Conservation (phyloP, 2,797 vertebrate species). For the Ciconia nigra region DNA sequence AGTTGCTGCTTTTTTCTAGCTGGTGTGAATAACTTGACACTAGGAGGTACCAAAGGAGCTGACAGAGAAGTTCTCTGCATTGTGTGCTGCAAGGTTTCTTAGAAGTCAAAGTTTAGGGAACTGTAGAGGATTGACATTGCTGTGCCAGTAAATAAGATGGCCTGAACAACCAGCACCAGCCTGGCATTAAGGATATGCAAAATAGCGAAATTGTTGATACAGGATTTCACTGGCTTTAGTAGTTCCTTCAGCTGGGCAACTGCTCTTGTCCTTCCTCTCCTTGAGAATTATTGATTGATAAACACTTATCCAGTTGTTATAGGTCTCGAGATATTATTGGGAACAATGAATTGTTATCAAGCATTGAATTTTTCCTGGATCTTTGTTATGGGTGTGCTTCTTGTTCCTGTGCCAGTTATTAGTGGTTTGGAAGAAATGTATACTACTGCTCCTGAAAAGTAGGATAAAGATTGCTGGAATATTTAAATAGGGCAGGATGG, state of each 20-base stretch:
- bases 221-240: background rate
- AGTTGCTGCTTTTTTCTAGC: background rate
- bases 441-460: background rate
- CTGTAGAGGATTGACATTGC: background rate
- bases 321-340: background rate
- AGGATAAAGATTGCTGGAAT: background rate
- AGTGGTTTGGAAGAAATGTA: background rate
- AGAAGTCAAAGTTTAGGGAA: background rate
- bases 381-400: background rate
- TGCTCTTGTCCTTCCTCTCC: background rate
- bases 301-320: background rate
- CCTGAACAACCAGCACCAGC: background rate
- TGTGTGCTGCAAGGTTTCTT: background rate
- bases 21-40: slow-evolving; percentile 22
- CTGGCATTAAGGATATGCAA: background rate
- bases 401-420: background rate
- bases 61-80: background rate
- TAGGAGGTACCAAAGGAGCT: background rate
- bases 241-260: background rate
- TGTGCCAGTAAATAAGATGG: background rate
- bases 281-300: background rate
- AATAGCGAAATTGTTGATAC: background rate
- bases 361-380: background rate
- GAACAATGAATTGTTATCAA: background rate
- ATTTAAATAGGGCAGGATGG: background rate